These are phyloP conservation scores for Cheilosia vulpina DNA, from an alignment of 2,888 invertebrate genomes.

Conservation along the genomic window DNA sequence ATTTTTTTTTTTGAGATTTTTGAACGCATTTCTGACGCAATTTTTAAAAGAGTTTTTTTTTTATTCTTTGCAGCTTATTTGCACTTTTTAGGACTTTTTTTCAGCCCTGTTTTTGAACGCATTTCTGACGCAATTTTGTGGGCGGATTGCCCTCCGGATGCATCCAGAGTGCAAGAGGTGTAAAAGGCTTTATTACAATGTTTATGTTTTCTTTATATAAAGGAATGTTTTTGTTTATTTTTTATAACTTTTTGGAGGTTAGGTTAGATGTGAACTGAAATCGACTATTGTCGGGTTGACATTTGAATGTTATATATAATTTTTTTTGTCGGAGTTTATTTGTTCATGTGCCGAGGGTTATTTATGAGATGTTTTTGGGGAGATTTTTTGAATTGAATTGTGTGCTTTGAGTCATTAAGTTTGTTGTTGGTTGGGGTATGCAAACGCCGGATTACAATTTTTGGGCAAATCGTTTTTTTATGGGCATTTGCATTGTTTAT, in stretches of 20 bases:
- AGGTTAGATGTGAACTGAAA: conserved; percentile 37
- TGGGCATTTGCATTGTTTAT: conserved; percentile 43
- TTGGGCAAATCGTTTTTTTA: conserved; percentile 48
- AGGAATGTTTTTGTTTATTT: not conserved
- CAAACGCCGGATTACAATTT: conserved; percentile 50
- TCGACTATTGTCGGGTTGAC: conserved; percentile 62
- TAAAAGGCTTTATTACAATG: conserved; percentile 75
- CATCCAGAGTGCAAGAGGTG: conserved; percentile 35
- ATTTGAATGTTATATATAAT: conserved; percentile 38
- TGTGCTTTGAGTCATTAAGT: conserved; percentile 71
- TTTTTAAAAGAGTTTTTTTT: no score
- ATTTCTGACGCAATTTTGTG: no score
- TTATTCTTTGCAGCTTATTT: no score
- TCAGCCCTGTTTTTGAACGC: no score
- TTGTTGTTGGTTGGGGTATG: conserved; percentile 1
- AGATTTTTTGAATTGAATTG: conserved; percentile 69
- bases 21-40: no score
- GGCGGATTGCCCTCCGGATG: no score
- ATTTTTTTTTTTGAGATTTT: no score
- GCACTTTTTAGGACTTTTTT: no score
- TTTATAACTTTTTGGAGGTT: conserved; percentile 42
- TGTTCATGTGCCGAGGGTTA: conserved; percentile 64
- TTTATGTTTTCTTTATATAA: conserved; percentile 64
- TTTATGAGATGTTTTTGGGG: conserved; percentile 62
- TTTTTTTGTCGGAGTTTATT: conserved; percentile 56